Evolutionary conservation across 2,113 vertebrate genomes (phyloP).

Genomic region (Etheostoma spectabile): DNA sequence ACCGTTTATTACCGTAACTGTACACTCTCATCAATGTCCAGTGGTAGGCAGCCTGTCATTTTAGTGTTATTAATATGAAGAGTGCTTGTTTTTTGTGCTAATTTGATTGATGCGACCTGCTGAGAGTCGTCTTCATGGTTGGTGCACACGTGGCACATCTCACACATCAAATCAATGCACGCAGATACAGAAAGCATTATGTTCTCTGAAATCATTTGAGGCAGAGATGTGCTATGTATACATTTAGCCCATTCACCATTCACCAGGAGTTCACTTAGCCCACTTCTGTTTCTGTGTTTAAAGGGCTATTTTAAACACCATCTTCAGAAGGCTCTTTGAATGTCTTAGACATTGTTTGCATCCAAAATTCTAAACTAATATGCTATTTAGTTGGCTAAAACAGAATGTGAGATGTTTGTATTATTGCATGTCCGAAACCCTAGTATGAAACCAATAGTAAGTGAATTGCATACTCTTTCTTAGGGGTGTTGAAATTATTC

Average conservation of each 20-base stretch:
- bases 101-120: slow-evolving; percentile 20
- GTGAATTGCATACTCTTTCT: no score
- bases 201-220: neutral
- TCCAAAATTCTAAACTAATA: no score
- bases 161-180: neutral
- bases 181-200: neutral
- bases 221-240: neutral
- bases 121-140: neutral
- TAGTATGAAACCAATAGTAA: no score
- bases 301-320: neutral
- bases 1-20: slow-evolving; percentile 12
- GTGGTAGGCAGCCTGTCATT: slow-evolving; percentile 14
- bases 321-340: neutral
- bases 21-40: neutral
- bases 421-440: no score
- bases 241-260: neutral
- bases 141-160: neutral
- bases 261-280: neutral
- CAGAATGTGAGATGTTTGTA: no score
- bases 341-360: neutral
- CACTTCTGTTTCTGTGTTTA: slow-evolving; percentile 3
- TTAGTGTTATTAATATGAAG: slow-evolving; percentile 12
- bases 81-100: slow-evolving; percentile 3
- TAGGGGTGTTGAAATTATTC: no score
- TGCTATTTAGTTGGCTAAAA: no score